Evolutionary conservation across 2,113 vertebrate genomes (phyloP), one percentile per base, ranked within the genome.

Genomic region (Podarcis cretensis): DNA sequence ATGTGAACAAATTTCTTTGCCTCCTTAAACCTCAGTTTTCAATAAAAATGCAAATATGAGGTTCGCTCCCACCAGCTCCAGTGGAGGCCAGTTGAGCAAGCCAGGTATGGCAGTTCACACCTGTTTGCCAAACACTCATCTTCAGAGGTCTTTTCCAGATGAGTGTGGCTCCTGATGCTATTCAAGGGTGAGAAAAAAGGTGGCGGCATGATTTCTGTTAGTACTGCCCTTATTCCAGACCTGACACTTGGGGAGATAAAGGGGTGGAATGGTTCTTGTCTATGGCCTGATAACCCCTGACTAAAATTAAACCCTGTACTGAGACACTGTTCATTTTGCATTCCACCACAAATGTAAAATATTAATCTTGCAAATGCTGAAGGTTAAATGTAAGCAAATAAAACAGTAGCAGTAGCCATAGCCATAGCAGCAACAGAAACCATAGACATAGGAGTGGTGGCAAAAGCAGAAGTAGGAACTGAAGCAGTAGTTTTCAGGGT

Each of bases 11-110:
- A 90, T 95, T 90, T 90, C 90, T 83, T 92, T 89, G 92, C 86
- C 88, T 95, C 93, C 89, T 92, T 93, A 94, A 81, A 91, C 75
- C 90, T 93, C 91, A 92, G 92, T 93, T 93, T 91, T 93, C 92
- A 94, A 83, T 80, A 75, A 94, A 91, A 92, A 92, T 83, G 87
- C 69, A 87, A 87, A 74, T 87, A 87, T n/a, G 27, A 43, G 71
- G 81, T 90, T 78, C 80, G 85, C 90, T 83, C 85, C 65, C 82
- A 63, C 59, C 13, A 18, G 59, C 59, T 63, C 18, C 59, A 18
- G 59, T 20, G 5, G 59, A 63, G 16, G 14, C 14, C 59, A 63
- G 59, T 63, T 63, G 59, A 63, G 59, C 37, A 54, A 54, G 10
- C 9, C 48, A 54, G 48, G 48, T 54, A 54, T 54, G 48, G 10